Conservation (phyloP, 2,113 vertebrate species). For the Microcebus murinus region DNA sequence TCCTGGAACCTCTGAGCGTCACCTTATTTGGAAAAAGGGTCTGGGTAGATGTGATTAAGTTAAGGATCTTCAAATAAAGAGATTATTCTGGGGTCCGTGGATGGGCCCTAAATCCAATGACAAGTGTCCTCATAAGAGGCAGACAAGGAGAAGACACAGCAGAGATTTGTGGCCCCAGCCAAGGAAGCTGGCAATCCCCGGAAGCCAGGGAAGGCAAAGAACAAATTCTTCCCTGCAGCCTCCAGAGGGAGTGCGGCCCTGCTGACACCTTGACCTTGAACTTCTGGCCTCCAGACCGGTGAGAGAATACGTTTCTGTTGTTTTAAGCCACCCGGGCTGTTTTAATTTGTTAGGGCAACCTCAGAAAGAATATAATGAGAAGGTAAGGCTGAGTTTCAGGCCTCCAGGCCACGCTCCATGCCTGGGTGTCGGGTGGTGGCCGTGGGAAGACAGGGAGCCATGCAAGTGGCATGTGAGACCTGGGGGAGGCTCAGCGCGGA, state of each 20-base stretch:
- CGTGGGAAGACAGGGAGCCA: not conserved
- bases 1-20: not conserved
- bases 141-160: not conserved
- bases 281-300: not conserved
- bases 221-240: not conserved
- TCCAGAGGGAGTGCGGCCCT: not conserved
- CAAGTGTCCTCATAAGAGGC: not conserved
- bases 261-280: not conserved
- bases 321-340: not conserved
- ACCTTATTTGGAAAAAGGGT: not conserved
- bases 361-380: not conserved
- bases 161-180: not conserved
- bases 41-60: not conserved
- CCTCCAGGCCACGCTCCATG: not conserved
- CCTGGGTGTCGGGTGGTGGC: not conserved
- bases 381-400: not conserved
- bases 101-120: not conserved
- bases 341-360: not conserved
- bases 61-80: not conserved
- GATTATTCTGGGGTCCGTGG: too few species aligned
- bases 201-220: not conserved
- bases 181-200: too few species aligned
- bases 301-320: not conserved
- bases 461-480: not conserved
- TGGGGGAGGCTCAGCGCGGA: not conserved